Conservation (phyloP, 1,140 invertebrate species). For the Lamellibrachia luymesi region DNA sequence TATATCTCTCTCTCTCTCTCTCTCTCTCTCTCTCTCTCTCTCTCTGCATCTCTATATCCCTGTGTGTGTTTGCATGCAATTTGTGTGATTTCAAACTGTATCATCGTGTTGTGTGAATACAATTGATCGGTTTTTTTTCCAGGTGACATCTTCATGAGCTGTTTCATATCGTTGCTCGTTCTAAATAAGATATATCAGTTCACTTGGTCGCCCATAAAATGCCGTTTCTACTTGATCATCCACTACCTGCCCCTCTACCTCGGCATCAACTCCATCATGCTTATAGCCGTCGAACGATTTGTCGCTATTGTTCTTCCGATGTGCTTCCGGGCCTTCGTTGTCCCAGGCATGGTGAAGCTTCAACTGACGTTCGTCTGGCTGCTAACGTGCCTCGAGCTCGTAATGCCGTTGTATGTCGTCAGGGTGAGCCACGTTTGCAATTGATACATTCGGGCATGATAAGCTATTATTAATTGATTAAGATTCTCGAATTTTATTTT, state of each 20-base stretch:
- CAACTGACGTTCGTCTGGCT: background rate
- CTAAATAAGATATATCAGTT: background rate
- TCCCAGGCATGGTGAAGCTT: background rate
- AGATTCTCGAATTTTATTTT: too few species aligned
- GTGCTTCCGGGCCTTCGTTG: background rate
- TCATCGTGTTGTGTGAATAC: too few species aligned
- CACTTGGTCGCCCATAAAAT: background rate
- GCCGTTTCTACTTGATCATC: background rate
- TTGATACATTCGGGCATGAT: too few species aligned
- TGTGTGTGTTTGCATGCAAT: background rate
- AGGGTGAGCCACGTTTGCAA: background rate
- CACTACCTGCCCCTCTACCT: background rate
- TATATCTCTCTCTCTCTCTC: too few species aligned
- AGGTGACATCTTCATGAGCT: background rate
- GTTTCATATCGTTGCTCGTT: background rate
- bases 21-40: too few species aligned
- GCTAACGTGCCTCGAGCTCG: background rate
- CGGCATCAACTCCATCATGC: background rate
- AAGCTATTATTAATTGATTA: too few species aligned
- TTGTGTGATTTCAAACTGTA: background rate
- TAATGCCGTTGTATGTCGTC: background rate
- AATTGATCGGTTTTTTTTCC: background rate
- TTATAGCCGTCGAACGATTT: background rate
- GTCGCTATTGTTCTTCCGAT: background rate
- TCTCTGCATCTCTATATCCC: too few species aligned